Percentiles rank a stretch among this genome's conserved stretches.
These are phyloP conservation scores for Agrotis puta DNA, from an alignment of 2,888 invertebrate species.

Conservation along the genomic window DNA sequence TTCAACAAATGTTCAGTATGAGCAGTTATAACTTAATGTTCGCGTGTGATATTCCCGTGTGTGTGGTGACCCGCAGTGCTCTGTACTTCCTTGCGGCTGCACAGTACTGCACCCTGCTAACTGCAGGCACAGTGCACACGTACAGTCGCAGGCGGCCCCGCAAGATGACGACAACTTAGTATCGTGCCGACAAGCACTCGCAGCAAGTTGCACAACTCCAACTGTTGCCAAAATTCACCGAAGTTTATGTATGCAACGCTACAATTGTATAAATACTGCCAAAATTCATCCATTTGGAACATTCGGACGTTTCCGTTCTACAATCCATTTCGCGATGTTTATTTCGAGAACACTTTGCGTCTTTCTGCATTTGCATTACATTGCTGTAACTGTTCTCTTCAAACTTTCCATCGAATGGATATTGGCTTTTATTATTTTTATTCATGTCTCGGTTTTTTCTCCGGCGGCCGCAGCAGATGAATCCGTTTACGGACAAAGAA, in stretches of 20 bases:
- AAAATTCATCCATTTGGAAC: slow-evolving; percentile 42
- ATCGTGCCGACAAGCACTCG: slow-evolving; percentile 44
- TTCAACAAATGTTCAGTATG: background rate
- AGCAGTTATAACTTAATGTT: background rate
- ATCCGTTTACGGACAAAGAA: slow-evolving; percentile 54
- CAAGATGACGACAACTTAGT: slow-evolving; percentile 51
- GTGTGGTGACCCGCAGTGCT: background rate
- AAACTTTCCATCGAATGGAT: slow-evolving; percentile 17
- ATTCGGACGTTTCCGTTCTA: slow-evolving; percentile 25
- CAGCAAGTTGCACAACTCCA: slow-evolving; percentile 47
- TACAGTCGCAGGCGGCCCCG: slow-evolving; percentile 13
- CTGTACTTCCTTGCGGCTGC: slow-evolving; percentile 1
- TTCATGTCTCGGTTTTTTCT: slow-evolving; percentile 39
- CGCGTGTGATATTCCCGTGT: background rate
- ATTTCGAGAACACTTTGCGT: slow-evolving; percentile 23
- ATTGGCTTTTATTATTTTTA: slow-evolving; percentile 41
- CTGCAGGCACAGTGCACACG: slow-evolving; percentile 1
- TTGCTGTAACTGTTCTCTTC: too few relatives aligned
- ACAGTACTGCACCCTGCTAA: background rate
- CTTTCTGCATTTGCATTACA: slow-evolving; percentile 5
- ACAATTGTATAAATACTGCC: slow-evolving; percentile 49
- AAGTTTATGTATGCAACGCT: slow-evolving; percentile 54
- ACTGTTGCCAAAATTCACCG: slow-evolving; percentile 62
- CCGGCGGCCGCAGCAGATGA: background rate
- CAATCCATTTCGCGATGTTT: slow-evolving; percentile 34